Conservation (phyloP, 2,797 vertebrate genomes). For the Sorex maritimensis region DNA sequence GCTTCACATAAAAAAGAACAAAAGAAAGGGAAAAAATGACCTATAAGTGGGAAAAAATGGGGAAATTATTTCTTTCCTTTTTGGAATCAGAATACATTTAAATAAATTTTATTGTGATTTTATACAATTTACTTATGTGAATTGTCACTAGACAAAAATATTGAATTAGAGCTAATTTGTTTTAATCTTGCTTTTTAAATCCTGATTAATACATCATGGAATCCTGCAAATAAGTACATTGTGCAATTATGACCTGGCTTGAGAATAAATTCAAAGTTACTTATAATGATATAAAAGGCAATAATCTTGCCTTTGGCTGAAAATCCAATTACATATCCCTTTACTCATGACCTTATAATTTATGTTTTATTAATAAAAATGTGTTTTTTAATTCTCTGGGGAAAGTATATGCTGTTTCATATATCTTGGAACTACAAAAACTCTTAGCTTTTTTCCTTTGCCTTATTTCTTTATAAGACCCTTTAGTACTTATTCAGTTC, state of each 20-base stretch:
- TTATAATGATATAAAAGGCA: slow-evolving; percentile 73
- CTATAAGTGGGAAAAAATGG: no score
- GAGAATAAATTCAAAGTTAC: slow-evolving; percentile 67
- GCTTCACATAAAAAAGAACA: no score
- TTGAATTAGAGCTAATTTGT: neutral
- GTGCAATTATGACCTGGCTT: slow-evolving; percentile 26
- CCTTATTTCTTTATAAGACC: neutral
- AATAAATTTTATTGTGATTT: neutral
- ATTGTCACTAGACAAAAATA: neutral
- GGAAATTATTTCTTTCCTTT: no score
- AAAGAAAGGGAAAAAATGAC: no score
- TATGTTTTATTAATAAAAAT: slow-evolving; percentile 81
- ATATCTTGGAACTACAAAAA: slow-evolving; percentile 6
- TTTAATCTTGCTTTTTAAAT: neutral
- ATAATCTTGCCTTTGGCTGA: slow-evolving; percentile 81
- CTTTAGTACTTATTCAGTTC: slow-evolving; percentile 23
- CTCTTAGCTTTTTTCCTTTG: neutral
- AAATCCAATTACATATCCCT: slow-evolving; percentile 82
- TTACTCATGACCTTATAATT: slow-evolving; percentile 74
- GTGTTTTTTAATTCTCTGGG: slow-evolving; percentile 72
- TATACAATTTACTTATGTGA: neutral
- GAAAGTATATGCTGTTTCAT: slow-evolving; percentile 57
- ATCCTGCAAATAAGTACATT: slow-evolving; percentile 46
- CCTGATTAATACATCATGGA: slow-evolving; percentile 33
- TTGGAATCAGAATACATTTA: no score